Base-by-base conservation (phyloP, 30 jellyfish, hydroid and myxozoan genomes). In the Hydractinia symbiolongicarpus region DNA sequence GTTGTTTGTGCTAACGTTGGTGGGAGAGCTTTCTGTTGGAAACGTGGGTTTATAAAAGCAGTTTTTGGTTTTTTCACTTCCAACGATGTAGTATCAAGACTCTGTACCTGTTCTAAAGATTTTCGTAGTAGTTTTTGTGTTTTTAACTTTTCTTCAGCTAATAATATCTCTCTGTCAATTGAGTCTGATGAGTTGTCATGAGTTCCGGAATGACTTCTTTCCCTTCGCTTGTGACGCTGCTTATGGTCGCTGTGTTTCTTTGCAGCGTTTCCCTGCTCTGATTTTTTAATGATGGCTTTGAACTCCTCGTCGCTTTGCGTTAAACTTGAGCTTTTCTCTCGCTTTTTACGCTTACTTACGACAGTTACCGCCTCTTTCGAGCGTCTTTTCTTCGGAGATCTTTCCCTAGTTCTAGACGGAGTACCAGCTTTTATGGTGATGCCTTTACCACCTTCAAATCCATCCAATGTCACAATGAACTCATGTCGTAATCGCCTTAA, bases 381-480 rank as follows among this genome's bases (percentile, higher is more conserved):
- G 9, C 19, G 54, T 55, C 15, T 53, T 73, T 51, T 73, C 15
- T 13, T 21, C 1, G 57, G 19, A 6, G 72, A 64, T 5, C 69
- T 67, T 16, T 16, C 52, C 7, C 82, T 64, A 1, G 9, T 58
- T 17, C 77, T 76, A 60, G 87, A 79, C 16, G 49, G 62, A 30
- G 87, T 49, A 9, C 49, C 87, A 5, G 87, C 54, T 15, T 61
- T 58, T 4, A 19, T 40, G 61, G 87, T 61, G 44, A 62, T 30
- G 16, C 82, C 67, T 16, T 68, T 79, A n/a, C 83, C 49, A 10
- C 70, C 87, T 20, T 79, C 87, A 15, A 79, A 50, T 8, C 87
- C 87, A 79, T 79, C 87, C 9, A 79, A 54, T 10, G 87, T 79
- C 21, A 79, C 87, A 79, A 79, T 67, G 64, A 79, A 79, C 52